Percentiles rank a stretch among this genome's conserved stretches.
These are phyloP conservation scores for Vespertilio murinus DNA, from an alignment of 2,797 vertebrate species.

Conservation along the genomic window DNA sequence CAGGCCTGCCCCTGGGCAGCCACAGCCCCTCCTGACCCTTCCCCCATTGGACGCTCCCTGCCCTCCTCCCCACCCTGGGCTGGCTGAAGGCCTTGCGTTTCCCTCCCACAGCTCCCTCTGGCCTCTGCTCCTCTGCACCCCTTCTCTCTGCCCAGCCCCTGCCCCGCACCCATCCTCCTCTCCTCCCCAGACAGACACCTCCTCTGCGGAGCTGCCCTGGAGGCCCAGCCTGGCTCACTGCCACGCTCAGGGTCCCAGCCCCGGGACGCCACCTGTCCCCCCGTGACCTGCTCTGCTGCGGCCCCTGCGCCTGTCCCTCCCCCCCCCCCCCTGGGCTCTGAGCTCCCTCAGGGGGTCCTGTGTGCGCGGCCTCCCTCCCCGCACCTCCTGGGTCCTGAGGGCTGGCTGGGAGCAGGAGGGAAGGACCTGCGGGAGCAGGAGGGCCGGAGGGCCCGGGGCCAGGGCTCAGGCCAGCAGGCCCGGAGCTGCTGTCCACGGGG, in stretches of 20 bases:
- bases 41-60: neutral
- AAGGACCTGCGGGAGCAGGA: neutral
- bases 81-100: neutral
- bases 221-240: neutral
- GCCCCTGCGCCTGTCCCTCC: too few species aligned
- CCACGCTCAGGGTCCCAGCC: neutral
- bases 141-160: too few species aligned
- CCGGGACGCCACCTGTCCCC: neutral
- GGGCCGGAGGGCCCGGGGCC: neutral
- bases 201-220: neutral
- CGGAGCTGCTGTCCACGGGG: too few species aligned
- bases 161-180: neutral
- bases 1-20: neutral
- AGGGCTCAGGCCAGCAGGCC: neutral
- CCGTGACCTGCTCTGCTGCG: fast-evolving
- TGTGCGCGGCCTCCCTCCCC: fast-evolving
- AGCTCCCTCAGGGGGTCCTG: neutral
- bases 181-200: neutral
- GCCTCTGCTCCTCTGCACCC: too few species aligned
- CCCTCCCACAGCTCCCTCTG: too few species aligned
- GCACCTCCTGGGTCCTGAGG: neutral
- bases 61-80: neutral
- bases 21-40: neutral
- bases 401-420: neutral
- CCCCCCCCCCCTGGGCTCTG: neutral